Conservation (phyloP, 2,888 invertebrate species). For the Rhingia campestris region DNA sequence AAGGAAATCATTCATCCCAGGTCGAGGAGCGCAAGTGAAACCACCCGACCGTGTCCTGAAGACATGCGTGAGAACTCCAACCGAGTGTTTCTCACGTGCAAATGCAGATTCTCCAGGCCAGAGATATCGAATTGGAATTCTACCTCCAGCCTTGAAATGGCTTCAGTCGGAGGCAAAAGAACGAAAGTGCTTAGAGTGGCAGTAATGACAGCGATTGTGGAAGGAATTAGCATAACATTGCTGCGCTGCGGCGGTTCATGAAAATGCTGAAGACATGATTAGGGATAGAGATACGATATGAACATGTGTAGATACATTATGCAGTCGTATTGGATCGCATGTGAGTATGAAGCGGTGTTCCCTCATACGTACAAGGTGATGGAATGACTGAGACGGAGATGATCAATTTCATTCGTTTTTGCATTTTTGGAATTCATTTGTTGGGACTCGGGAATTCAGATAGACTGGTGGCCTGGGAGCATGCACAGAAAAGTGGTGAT, state of each 20-base stretch:
- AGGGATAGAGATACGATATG: slow-evolving; percentile 26
- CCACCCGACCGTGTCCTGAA: slow-evolving; percentile 79
- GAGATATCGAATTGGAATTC: neutral
- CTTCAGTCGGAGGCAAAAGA: slow-evolving; percentile 45
- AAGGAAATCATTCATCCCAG: slow-evolving; percentile 54
- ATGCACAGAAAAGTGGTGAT: too few relatives aligned
- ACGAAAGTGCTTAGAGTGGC: slow-evolving; percentile 54
- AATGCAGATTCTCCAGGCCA: slow-evolving; percentile 3
- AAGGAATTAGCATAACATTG: slow-evolving; percentile 54
- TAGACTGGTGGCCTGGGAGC: slow-evolving; percentile 9
- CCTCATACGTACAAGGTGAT: slow-evolving; percentile 11
- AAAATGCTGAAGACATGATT: slow-evolving; percentile 59
- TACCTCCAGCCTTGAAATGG: slow-evolving; percentile 36
- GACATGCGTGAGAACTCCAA: slow-evolving; percentile 81
- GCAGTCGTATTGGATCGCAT: slow-evolving; percentile 24
- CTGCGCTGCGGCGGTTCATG: slow-evolving; percentile 33
- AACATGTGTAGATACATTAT: slow-evolving; percentile 1
- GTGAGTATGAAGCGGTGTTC: slow-evolving; percentile 18
- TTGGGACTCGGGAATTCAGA: slow-evolving; percentile 24
- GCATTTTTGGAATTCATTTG: slow-evolving; percentile 33
- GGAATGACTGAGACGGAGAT: slow-evolving; percentile 29
- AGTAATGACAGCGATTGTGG: slow-evolving; percentile 47
- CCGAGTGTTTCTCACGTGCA: slow-evolving; percentile 40
- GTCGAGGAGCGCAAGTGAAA: slow-evolving; percentile 18
- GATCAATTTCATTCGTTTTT: slow-evolving; percentile 35